phyloP scores from a whole-genome alignment of 2,888 invertebrate species.

The Drosophila putrida region DNA sequence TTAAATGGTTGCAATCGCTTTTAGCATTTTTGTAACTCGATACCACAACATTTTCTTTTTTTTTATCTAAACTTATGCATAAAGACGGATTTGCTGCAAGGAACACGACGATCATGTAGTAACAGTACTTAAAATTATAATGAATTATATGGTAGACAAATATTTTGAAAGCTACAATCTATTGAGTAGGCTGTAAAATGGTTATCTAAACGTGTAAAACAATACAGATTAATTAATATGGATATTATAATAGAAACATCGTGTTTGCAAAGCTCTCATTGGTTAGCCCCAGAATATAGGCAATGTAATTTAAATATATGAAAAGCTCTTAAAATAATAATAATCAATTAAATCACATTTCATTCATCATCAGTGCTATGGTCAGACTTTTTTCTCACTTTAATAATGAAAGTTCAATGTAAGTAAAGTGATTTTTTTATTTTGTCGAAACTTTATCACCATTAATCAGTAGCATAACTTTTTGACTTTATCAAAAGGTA shows the following conservation, averaged over 20 bases:
- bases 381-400: too few relatives aligned
- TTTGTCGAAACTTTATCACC: background rate
- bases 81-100: slow-evolving; percentile 82
- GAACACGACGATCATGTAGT: slow-evolving; percentile 75
- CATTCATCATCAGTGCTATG: too few relatives aligned
- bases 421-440: too few relatives aligned
- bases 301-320: too few relatives aligned
- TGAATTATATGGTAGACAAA: slow-evolving; percentile 58
- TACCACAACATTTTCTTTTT: slow-evolving; percentile 9
- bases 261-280: slow-evolving; percentile 71
- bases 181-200: slow-evolving; percentile 44
- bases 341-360: too few relatives aligned
- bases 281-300: slow-evolving; percentile 8
- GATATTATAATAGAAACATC: slow-evolving; percentile 11
- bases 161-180: slow-evolving; percentile 48
- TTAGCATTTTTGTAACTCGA: slow-evolving; percentile 2
- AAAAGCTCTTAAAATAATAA: too few relatives aligned
- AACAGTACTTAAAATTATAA: slow-evolving; percentile 56
- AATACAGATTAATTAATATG: slow-evolving; percentile 11
- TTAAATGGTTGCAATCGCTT: slow-evolving; percentile 16
- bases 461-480: background rate
- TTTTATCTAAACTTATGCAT: slow-evolving; percentile 70
- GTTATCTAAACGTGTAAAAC: slow-evolving; percentile 14
- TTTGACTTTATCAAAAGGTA: too few relatives aligned
- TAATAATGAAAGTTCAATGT: too few relatives aligned